Conservation (phyloP, 2,888 invertebrate species). For the Pedicia rivosa region DNA sequence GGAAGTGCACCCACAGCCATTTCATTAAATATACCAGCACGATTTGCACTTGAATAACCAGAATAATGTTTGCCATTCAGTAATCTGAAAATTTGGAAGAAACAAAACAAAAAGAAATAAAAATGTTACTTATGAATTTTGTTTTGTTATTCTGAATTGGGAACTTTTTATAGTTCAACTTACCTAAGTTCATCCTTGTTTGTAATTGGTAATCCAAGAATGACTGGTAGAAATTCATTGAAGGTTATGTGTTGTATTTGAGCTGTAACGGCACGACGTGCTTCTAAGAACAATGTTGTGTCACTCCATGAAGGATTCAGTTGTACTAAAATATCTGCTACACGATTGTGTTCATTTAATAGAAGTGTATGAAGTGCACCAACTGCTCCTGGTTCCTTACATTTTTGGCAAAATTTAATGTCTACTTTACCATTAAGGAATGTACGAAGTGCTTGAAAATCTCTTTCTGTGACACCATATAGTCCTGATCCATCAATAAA, state of each 20-base stretch:
- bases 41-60: constrained; percentile 66
- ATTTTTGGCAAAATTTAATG: constrained; percentile 43
- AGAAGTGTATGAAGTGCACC: constrained; percentile 57
- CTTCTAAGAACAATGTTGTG: constrained; percentile 56
- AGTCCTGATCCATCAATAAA: constrained; percentile 71
- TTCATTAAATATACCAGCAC: constrained; percentile 62
- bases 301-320: constrained; percentile 70
- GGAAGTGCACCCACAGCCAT: constrained; percentile 59
- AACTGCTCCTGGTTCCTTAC: constrained; percentile 45
- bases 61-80: constrained; percentile 57
- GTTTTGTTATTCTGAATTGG: neutral
- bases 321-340: constrained; percentile 49
- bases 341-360: constrained; percentile 62
- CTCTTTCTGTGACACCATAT: constrained; percentile 62
- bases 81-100: too few relatives aligned
- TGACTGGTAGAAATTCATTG: constrained; percentile 65
- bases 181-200: constrained; percentile 33
- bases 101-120: constrained; percentile 12
- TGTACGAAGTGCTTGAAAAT: constrained; percentile 48
- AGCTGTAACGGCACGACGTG: constrained; percentile 56
- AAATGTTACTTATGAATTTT: neutral
- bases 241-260: constrained; percentile 72
- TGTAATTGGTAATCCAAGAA: constrained; percentile 41
- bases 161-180: constrained; percentile 32
- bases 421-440: constrained; percentile 58